phyloP scores from a whole-genome alignment of 2,797 vertebrate species.

The Tenualosa ilisha region DNA sequence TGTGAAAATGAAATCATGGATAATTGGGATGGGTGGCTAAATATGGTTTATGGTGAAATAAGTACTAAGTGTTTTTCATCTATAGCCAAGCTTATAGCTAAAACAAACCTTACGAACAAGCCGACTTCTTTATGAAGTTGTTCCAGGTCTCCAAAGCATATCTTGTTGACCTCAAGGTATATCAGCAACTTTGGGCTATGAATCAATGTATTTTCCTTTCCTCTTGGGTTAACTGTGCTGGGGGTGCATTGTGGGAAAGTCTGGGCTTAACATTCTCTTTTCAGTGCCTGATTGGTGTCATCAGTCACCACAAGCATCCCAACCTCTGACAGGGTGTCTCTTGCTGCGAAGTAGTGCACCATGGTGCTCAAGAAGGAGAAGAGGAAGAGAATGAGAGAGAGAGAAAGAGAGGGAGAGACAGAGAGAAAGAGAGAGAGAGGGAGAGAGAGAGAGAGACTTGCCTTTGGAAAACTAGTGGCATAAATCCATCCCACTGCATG shows the following conservation, averaged over 20 bases:
- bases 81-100: neutral
- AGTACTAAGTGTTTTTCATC: too few relatives aligned
- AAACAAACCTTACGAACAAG: neutral
- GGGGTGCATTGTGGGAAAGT: conserved; percentile 25
- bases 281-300: conserved; percentile 39
- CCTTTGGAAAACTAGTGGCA: too few relatives aligned
- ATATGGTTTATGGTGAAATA: too few relatives aligned
- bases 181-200: neutral
- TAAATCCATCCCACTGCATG: neutral
- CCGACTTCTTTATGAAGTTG: neutral
- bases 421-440: neutral
- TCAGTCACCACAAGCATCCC: conserved; percentile 32
- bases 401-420: neutral
- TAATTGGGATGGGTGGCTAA: too few relatives aligned
- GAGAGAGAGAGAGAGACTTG: neutral
- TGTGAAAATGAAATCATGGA: neutral
- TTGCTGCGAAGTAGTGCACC: neutral
- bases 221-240: neutral
- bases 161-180: conserved; percentile 12
- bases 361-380: neutral
- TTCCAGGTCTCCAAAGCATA: neutral
- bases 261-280: conserved; percentile 25
- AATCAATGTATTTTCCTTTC: neutral
- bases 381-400: neutral
- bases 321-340: neutral